Percentiles rank a stretch among this genome's conserved stretches.
Conservation (phyloP, 2,113 vertebrate species). For the Protobothrops mucrosquamatus region DNA sequence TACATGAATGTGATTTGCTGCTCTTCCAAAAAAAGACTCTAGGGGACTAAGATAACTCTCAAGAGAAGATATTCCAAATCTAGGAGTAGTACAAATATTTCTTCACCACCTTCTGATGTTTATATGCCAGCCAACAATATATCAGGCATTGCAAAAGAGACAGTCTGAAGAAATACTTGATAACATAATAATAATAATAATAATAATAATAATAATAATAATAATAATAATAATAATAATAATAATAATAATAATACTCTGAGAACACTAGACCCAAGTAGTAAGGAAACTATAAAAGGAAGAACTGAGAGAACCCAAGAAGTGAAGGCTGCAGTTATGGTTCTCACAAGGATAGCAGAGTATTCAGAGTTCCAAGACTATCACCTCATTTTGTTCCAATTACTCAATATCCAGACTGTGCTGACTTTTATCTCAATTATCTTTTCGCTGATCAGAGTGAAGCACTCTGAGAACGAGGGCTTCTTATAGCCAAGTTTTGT, state of each 20-base stretch:
- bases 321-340: not conserved
- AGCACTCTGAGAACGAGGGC: not conserved
- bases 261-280: not conserved
- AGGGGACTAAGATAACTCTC: not conserved
- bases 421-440: not conserved
- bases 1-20: not conserved
- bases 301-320: not conserved
- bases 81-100: not conserved
- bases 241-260: no score
- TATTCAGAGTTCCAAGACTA: not conserved
- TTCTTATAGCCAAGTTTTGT: not conserved
- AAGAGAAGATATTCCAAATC: not conserved
- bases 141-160: not conserved
- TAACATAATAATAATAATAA: no score
- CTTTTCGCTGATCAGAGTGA: not conserved
- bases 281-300: not conserved
- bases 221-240: no score
- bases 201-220: no score
- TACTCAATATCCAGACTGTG: not conserved
- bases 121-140: not conserved
- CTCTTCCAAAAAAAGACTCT: not conserved
- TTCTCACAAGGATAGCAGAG: not conserved
- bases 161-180: not conserved
- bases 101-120: not conserved
- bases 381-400: not conserved